Base-by-base conservation (phyloP, 1,140 invertebrate species). In the Ostrea denselamellosa region DNA sequence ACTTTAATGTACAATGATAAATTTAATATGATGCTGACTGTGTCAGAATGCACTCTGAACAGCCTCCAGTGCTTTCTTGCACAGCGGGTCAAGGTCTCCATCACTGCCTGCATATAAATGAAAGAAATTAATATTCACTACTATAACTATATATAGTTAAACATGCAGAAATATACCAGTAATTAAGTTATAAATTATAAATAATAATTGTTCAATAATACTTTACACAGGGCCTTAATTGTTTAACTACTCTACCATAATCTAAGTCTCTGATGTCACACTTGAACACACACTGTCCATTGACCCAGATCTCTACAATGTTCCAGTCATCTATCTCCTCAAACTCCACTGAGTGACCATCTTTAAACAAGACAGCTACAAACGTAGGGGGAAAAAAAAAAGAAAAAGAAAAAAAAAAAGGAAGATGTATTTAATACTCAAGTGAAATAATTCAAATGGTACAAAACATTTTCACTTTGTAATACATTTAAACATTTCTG, bases 241-340 rank as follows among this genome's bases (percentile, higher is more conserved):
- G 53, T 51, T n/a, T 87, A 8, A 65, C 62, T 87, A 89, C 87
- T n/a, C 89, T 90, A 93, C 93, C 93, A 92, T 91, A 93, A 87
- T 93, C 92, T 68, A 93, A 87, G 10, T 93, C 86, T 85, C 89
- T 85, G 58, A 93, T 92, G 83, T 93, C 90, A 90, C 92, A 93
- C 10, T 77, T 90, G 86, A 91, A 93, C n/a, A 93, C 86, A 54
- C 88, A 84, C 88, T 93, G 91, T 68, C 93, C 93, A 90, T 93
- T 93, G 12, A 93, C 93, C 91, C 91, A 93, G 1, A 93, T 12
- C 84, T 93, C 90, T 0, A 93, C 91, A 17, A 86, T 85, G 88
- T 93, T 93, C 89, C 91, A 89, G 82, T 93, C 92, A 17, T 88
- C 88, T 25, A 93, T 92, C 28, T 88, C 56, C 28, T 85, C 83